Percentiles rank a stretch among this genome's conserved stretches.
These are phyloP conservation scores for Theristus sp. DNA, from an alignment of 2,888 invertebrate species.

Conservation along the genomic window DNA sequence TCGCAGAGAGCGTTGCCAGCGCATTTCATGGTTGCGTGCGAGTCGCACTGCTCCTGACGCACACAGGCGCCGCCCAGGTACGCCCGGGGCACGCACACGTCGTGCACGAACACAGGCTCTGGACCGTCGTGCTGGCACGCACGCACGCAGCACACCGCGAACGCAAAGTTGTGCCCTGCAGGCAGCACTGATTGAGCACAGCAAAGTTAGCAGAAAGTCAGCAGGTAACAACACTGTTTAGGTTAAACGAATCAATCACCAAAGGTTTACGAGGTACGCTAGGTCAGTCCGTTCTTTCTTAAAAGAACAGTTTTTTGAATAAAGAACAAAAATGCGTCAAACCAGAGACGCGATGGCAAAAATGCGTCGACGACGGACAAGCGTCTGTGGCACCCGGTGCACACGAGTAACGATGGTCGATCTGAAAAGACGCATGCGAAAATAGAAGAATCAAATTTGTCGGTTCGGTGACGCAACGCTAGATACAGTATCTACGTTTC, in stretches of 20 bases:
- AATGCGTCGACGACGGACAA: background rate
- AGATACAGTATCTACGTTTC: no score
- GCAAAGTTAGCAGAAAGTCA: no score
- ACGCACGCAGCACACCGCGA: background rate
- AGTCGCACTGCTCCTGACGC: slow-evolving; percentile 22
- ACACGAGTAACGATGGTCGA: background rate
- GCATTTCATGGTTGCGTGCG: background rate
- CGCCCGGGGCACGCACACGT: slow-evolving; percentile 14
- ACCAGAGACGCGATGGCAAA: background rate
- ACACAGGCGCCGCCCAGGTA: slow-evolving; percentile 21
- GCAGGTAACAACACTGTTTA: no score
- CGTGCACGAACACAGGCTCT: background rate
- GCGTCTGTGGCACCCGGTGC: background rate
- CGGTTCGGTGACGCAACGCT: no score
- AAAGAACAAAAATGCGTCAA: background rate
- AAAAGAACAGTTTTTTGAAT: no score
- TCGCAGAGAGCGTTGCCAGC: background rate
- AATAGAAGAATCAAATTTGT: no score
- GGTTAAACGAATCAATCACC: no score
- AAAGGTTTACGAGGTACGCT: no score
- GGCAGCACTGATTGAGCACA: background rate
- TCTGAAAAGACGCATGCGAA: no score
- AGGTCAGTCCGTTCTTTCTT: no score
- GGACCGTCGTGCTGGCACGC: background rate
- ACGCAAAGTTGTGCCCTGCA: background rate